These are phyloP conservation scores for Ennomos erosarius DNA, from an alignment of 2,888 invertebrate genomes.

Conservation along the genomic window DNA sequence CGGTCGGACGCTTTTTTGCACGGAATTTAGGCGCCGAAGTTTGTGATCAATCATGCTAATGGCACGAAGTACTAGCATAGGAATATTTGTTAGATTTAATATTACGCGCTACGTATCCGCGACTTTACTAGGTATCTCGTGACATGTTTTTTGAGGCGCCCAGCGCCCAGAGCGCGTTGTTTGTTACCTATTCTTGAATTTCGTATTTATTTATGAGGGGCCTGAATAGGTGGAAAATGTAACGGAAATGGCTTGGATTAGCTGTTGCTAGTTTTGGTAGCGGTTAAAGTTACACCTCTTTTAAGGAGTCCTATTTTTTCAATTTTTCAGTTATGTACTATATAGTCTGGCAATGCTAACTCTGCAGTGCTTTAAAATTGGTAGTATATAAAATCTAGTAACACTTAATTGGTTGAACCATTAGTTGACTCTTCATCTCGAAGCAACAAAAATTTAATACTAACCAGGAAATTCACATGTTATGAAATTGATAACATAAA, in stretches of 20 bases:
- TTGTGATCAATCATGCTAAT: slow-evolving; percentile 57
- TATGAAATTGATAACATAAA: no score
- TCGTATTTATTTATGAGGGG: slow-evolving; percentile 66
- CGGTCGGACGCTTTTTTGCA: slow-evolving; percentile 77
- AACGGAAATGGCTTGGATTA: slow-evolving; percentile 47
- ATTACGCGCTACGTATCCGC: slow-evolving; percentile 36
- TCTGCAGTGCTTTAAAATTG: no score
- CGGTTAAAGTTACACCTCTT: background rate
- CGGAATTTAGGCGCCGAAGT: slow-evolving; percentile 81
- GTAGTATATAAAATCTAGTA: no score
- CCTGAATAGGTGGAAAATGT: slow-evolving; percentile 59
- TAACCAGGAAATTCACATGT: no score
- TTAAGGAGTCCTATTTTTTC: no score
- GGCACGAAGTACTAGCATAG: slow-evolving; percentile 31
- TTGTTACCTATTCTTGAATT: slow-evolving; percentile 55
- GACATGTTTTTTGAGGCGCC: slow-evolving; percentile 51
- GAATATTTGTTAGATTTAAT: slow-evolving; percentile 24
- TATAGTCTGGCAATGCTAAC: no score
- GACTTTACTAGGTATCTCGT: slow-evolving; percentile 42
- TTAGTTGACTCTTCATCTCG: no score
- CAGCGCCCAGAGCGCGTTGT: slow-evolving; percentile 39
- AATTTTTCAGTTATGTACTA: no score
- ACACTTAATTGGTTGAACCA: no score
- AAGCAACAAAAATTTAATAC: no score
- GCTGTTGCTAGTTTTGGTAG: slow-evolving; percentile 16